A percentile compares a stretch with the other conserved stretches of the same genome.
These are phyloP conservation scores for Leucoraja erinaceus DNA, from an alignment of 2,113 vertebrate genomes.

Conservation along the genomic window DNA sequence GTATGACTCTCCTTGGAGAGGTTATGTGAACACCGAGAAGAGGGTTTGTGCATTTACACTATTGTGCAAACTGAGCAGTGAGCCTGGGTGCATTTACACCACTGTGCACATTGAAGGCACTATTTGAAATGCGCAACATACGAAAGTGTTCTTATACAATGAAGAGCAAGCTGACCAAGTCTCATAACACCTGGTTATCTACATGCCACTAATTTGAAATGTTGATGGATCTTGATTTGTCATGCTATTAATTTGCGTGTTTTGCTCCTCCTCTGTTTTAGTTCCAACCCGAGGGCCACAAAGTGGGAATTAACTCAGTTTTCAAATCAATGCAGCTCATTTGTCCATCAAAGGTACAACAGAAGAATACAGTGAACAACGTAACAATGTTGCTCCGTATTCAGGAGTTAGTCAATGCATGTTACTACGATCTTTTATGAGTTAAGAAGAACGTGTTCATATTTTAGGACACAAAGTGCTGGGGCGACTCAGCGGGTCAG, in stretches of 20 bases:
- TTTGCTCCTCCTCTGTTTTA: slow-evolving; percentile 42
- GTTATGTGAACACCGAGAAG: too few species aligned
- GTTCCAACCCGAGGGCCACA: slow-evolving; percentile 63
- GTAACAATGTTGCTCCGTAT: neutral
- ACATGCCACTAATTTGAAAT: neutral
- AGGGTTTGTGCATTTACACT: neutral
- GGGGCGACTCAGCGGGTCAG: too few species aligned
- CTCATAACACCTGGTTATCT: neutral
- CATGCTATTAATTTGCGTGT: neutral
- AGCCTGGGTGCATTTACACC: neutral
- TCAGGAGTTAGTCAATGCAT: neutral
- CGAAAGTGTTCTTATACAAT: too few species aligned
- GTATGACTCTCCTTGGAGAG: too few species aligned
- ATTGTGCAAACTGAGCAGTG: neutral
- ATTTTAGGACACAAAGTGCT: too few species aligned
- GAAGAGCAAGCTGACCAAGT: too few species aligned
- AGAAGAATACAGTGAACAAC: neutral
- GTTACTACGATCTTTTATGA: too few species aligned
- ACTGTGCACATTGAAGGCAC: neutral
- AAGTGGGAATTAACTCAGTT: slow-evolving; percentile 57
- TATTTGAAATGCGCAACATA: too few species aligned
- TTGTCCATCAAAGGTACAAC: slow-evolving; percentile 59
- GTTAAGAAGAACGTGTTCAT: too few species aligned
- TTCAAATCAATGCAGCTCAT: slow-evolving; percentile 59
- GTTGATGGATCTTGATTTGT: neutral